Evolutionary conservation across 1,140 invertebrate genomes (phyloP).

Genomic region (Micrasema longulum): DNA sequence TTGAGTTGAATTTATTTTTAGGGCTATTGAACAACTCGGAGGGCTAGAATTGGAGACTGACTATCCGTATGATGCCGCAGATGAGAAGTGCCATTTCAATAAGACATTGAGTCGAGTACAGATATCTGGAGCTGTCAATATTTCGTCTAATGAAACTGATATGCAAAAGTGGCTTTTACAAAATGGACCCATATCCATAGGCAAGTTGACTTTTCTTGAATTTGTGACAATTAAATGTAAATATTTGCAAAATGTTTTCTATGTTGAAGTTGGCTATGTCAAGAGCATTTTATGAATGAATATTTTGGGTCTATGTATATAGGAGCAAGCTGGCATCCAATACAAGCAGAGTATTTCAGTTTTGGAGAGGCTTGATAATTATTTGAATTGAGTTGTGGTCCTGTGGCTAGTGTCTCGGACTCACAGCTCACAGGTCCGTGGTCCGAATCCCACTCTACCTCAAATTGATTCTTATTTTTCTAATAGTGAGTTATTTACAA

Average conservation of each 20-base stretch:
- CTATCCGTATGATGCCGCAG: slow-evolving; percentile 90
- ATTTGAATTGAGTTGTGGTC: too few relatives aligned
- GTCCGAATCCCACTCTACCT: too few relatives aligned
- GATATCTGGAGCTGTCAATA: slow-evolving; percentile 87
- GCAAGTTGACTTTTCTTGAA: slow-evolving; percentile 59
- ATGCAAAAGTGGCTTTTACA: slow-evolving; percentile 93
- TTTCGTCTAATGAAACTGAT: slow-evolving; percentile 89
- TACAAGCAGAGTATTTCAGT: too few relatives aligned
- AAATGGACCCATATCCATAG: slow-evolving; percentile 97
- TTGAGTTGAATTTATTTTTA: slow-evolving; percentile 57
- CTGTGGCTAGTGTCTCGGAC: too few relatives aligned
- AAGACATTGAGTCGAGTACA: slow-evolving; percentile 76
- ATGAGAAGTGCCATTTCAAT: slow-evolving; percentile 87
- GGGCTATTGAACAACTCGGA: slow-evolving; percentile 86
- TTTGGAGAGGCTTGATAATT: too few relatives aligned
- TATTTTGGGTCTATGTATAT: too few relatives aligned
- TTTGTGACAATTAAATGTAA: not conserved
- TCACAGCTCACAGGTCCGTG: too few relatives aligned
- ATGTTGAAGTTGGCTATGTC: too few relatives aligned
- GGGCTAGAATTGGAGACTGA: slow-evolving; percentile 91
- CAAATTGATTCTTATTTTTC: too few relatives aligned
- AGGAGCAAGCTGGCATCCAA: too few relatives aligned
- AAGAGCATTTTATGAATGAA: too few relatives aligned
- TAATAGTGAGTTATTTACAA: too few relatives aligned
- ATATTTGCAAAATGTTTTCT: slow-evolving; percentile 2